Conservation (phyloP, 2,888 invertebrate species). For the Cerastis leucographa region DNA sequence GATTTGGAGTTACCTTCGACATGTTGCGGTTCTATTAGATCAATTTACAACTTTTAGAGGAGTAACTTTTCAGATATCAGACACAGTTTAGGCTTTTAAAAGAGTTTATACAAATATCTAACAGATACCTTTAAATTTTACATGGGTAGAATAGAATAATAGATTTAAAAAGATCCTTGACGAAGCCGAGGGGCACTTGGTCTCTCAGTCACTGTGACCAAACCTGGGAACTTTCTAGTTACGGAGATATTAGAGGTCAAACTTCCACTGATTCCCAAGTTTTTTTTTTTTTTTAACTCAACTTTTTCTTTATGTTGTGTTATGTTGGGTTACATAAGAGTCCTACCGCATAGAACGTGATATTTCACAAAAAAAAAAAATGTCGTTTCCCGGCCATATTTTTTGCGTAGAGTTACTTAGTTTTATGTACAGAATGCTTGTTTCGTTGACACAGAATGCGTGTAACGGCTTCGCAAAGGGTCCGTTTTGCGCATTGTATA, state of each 20-base stretch:
- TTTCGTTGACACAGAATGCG: too few species aligned
- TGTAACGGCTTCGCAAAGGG: background rate
- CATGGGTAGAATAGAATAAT: too few species aligned
- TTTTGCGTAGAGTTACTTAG: background rate
- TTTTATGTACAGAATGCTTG: background rate
- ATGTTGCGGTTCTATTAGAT: conserved; percentile 67
- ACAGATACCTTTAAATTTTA: too few species aligned
- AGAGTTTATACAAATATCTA: background rate
- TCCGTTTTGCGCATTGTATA: background rate
- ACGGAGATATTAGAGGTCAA: too few species aligned
- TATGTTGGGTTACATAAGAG: too few species aligned
- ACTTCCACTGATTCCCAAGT: too few species aligned
- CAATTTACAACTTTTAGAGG: background rate
- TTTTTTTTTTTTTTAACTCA: too few species aligned
- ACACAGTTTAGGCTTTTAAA: background rate
- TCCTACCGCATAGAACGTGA: too few species aligned
- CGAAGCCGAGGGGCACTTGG: background rate
- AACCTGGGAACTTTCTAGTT: background rate
- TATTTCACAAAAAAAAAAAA: too few species aligned
- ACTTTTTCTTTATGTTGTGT: too few species aligned
- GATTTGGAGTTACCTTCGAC: conserved; percentile 81
- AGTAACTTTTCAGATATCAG: background rate
- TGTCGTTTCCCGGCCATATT: background rate
- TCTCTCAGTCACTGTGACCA: background rate
- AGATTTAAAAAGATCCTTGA: background rate